phyloP scores from a whole-genome alignment of 2,113 vertebrate species.

The Pachypanchax playfairii region DNA sequence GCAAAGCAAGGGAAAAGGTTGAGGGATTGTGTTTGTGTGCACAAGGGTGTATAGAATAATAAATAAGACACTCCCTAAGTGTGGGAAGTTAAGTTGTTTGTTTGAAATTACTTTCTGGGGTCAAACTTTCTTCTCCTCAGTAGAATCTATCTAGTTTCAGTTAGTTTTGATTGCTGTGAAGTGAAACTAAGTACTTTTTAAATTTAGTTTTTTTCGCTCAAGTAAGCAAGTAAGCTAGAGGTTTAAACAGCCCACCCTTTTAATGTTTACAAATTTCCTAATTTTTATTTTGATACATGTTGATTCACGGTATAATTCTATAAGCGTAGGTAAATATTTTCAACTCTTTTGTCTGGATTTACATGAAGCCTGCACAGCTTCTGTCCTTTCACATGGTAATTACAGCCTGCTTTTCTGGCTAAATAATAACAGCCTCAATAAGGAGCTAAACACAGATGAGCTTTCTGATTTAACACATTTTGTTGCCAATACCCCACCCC shows the following conservation, averaged over 20 bases:
- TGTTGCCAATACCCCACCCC: slow-evolving; percentile 19
- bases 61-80: slow-evolving; percentile 22
- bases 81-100: slow-evolving; percentile 19
- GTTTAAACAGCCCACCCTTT: slow-evolving; percentile 46
- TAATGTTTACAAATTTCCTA: slow-evolving; percentile 68
- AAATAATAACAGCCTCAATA: slow-evolving; percentile 72
- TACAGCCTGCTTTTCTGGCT: slow-evolving; percentile 67
- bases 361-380: slow-evolving; percentile 42
- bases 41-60: slow-evolving; percentile 41
- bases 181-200: slow-evolving; percentile 7
- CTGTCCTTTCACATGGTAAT: slow-evolving; percentile 67
- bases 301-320: slow-evolving; percentile 40
- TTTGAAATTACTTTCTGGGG: slow-evolving; percentile 15
- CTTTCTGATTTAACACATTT: slow-evolving; percentile 67
- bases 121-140: background rate
- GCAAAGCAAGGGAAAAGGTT: slow-evolving; percentile 49
- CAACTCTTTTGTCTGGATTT: slow-evolving; percentile 35
- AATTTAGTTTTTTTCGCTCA: background rate
- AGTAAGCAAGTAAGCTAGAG: slow-evolving; percentile 28
- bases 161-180: background rate
- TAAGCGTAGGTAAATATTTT: slow-evolving; percentile 53
- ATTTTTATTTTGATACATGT: slow-evolving; percentile 46
- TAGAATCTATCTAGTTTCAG: no score
- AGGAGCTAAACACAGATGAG: slow-evolving; percentile 66
- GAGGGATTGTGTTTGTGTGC: slow-evolving; percentile 47